Conservation (phyloP, 2,113 vertebrate species). For the Takifugu bimaculatus region DNA sequence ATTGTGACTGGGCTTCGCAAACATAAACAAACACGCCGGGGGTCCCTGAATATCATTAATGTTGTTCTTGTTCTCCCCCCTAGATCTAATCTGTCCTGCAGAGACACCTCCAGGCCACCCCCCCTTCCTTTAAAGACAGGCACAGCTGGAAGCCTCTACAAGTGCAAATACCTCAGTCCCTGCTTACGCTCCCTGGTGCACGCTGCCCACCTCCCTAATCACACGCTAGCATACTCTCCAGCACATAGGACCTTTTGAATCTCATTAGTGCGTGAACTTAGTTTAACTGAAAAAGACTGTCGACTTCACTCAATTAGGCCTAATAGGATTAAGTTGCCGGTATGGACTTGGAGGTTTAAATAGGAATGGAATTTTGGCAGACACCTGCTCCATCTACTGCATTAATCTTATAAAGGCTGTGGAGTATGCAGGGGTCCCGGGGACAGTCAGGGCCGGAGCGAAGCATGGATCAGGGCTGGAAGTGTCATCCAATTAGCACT, state of each 20-base stretch:
- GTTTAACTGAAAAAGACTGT: constrained; percentile 87
- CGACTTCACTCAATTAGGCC: constrained; percentile 88
- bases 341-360: constrained; percentile 86
- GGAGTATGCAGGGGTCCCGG: constrained; percentile 68
- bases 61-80: constrained; percentile 24
- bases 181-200: constrained; percentile 28
- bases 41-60: constrained; percentile 25
- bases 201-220: constrained; percentile 58
- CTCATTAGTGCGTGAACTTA: constrained; percentile 87
- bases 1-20: constrained; percentile 14
- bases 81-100: constrained; percentile 41
- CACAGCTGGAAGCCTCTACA: constrained; percentile 28
- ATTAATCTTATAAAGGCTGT: constrained; percentile 82
- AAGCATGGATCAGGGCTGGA: constrained; percentile 8
- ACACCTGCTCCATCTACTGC: constrained; percentile 79
- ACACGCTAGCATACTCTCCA: constrained; percentile 67
- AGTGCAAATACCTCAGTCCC: constrained; percentile 31
- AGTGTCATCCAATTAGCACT: background rate
- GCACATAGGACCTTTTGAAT: constrained; percentile 78
- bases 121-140: constrained; percentile 30
- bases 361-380: constrained; percentile 82
- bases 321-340: constrained; percentile 92
- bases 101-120: constrained; percentile 35
- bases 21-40: constrained; percentile 31
- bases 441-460: constrained; percentile 33